These are phyloP conservation scores for Tragelaphus scriptus DNA, from an alignment of 2,113 vertebrate species.

Conservation along the genomic window DNA sequence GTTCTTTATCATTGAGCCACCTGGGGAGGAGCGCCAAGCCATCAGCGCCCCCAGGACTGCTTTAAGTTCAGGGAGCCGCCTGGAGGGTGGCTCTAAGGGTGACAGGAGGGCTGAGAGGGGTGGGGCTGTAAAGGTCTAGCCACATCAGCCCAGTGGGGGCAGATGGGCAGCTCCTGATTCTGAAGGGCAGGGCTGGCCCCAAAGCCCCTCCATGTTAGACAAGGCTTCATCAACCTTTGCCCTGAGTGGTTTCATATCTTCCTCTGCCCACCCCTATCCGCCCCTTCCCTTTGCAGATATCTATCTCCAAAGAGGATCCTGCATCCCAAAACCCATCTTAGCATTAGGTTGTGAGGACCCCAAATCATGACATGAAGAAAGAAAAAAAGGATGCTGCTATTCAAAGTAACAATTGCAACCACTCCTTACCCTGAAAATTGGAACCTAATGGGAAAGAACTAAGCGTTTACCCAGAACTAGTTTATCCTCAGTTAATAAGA, in stretches of 20 bases:
- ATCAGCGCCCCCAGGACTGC: too few species aligned
- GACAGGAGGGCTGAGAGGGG: rapidly evolving
- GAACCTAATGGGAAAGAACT: not conserved
- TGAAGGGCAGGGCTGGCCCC: not conserved
- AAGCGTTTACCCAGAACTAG: not conserved
- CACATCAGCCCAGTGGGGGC: too few species aligned
- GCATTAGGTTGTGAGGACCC: not conserved
- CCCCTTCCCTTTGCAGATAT: rapidly evolving
- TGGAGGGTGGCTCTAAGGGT: too few species aligned
- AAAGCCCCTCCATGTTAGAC: rapidly evolving
- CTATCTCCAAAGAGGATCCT: too few species aligned
- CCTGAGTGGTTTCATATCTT: rapidly evolving
- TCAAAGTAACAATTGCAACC: not conserved
- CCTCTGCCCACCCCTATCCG: rapidly evolving
- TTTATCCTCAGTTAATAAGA: not conserved
- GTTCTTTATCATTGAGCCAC: not conserved
- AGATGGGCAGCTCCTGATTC: rapidly evolving
- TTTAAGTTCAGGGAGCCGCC: not conserved
- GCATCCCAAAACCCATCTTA: not conserved
- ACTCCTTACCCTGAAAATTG: not conserved
- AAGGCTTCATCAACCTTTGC: rapidly evolving
- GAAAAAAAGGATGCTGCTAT: too few species aligned
- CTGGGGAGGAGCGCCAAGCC: not conserved
- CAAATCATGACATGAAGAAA: not conserved
- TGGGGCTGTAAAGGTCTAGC: rapidly evolving